These are phyloP conservation scores for Coccyzus lansbergi DNA, from an alignment of 2,797 vertebrate genomes.

Conservation along the genomic window DNA sequence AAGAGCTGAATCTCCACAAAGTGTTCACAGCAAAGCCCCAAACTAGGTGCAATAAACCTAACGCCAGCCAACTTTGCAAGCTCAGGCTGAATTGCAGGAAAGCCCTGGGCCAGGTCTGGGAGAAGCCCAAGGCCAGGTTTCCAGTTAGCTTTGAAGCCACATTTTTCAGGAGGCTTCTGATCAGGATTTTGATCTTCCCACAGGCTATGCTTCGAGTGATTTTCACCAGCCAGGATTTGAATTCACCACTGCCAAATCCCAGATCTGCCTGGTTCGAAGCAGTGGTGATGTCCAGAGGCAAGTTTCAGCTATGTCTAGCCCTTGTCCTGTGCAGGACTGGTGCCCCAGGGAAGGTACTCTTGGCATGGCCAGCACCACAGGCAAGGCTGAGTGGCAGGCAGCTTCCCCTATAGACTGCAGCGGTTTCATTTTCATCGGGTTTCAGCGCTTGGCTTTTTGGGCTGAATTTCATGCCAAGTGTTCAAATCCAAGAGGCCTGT, in stretches of 20 bases:
- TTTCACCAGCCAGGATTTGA: slow-evolving; percentile 25
- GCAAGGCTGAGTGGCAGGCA: background rate
- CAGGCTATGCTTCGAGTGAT: background rate
- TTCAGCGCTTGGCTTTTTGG: slow-evolving; percentile 50
- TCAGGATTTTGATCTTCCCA: slow-evolving; percentile 49
- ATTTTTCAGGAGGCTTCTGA: slow-evolving; percentile 35
- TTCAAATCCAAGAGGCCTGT: slow-evolving; percentile 51
- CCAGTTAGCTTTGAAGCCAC: slow-evolving; percentile 56
- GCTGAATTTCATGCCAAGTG: slow-evolving; percentile 30
- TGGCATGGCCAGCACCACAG: background rate
- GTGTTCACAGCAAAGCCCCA: slow-evolving; percentile 57
- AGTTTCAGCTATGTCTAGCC: background rate
- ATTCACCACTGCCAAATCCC: background rate
- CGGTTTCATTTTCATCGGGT: background rate
- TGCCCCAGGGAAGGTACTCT: background rate
- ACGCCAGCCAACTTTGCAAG: slow-evolving; percentile 44
- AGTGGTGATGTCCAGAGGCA: background rate
- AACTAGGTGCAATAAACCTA: slow-evolving; percentile 66
- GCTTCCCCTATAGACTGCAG: background rate
- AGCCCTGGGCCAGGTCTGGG: slow-evolving; percentile 15
- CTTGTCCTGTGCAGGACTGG: fast-evolving
- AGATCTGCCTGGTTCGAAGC: background rate
- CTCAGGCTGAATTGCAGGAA: slow-evolving; percentile 37
- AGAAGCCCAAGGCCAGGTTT: slow-evolving; percentile 61
- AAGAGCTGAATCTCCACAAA: slow-evolving; percentile 35